These are phyloP conservation scores for Carapus acus DNA, from an alignment of 2,797 vertebrate genomes.

Conservation along the genomic window DNA sequence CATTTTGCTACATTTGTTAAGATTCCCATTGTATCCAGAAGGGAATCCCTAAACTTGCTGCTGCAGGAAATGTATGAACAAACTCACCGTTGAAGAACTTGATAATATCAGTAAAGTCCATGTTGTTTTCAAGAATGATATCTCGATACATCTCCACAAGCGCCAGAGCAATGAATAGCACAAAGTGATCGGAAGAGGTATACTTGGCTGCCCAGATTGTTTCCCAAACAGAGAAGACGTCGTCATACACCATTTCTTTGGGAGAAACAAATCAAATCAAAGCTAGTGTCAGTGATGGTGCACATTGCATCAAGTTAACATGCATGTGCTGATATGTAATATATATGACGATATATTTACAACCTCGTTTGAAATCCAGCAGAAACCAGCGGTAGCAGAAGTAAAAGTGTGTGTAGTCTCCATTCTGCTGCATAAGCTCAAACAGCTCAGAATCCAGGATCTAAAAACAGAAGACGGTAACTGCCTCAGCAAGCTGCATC, in stretches of 20 bases:
- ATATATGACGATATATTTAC: no score
- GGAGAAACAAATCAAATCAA: slow-evolving; percentile 4
- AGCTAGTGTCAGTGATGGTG: background rate
- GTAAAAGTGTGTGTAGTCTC: slow-evolving; percentile 99
- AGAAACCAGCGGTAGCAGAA: slow-evolving; percentile 99
- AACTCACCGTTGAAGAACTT: slow-evolving; percentile 96
- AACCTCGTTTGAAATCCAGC: slow-evolving; percentile 97
- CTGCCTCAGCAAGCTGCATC: background rate
- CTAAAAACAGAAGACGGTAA: slow-evolving; percentile 58
- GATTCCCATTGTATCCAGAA: no score
- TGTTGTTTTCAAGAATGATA: slow-evolving; percentile 98
- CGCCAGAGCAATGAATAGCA: slow-evolving; percentile 93
- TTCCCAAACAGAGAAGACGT: slow-evolving; percentile 95
- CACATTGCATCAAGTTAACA: background rate
- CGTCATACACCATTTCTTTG: slow-evolving; percentile 91
- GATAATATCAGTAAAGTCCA: slow-evolving; percentile 99
- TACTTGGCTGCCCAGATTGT: slow-evolving; percentile 93
- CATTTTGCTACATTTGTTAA: no score
- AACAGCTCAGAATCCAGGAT: slow-evolving; percentile 97
- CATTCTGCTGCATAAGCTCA: slow-evolving; percentile 98
- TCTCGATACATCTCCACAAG: slow-evolving; percentile 93
- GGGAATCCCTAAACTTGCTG: no score
- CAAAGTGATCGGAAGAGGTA: slow-evolving; percentile 89
- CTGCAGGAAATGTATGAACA: no score
- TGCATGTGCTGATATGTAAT: no score